phyloP scores from a whole-genome alignment of 2,797 vertebrate genomes.

The Geotria australis region DNA sequence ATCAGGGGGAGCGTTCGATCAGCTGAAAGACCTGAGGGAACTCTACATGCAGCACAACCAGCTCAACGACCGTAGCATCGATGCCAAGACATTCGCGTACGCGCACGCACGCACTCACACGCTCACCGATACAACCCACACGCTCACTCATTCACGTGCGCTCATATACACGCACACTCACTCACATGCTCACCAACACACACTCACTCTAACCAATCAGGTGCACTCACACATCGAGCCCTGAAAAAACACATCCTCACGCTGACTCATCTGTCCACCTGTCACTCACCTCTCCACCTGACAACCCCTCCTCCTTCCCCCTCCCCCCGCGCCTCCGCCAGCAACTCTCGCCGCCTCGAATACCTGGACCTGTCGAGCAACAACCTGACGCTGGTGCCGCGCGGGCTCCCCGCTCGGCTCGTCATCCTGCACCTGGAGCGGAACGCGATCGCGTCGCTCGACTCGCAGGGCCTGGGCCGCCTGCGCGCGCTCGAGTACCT shows the following conservation, averaged over 20 bases:
- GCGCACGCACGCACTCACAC: constrained; percentile 1
- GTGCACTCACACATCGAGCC: no score
- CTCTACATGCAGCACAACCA: constrained; percentile 79
- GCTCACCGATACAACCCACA: not conserved
- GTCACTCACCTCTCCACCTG: no score
- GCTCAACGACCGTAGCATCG: constrained; percentile 55
- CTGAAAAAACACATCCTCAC: no score
- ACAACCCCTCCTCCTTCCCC: no score
- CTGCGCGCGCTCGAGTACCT: constrained; percentile 69
- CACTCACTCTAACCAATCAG: not conserved
- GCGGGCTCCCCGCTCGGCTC: constrained; percentile 51
- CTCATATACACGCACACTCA: not conserved
- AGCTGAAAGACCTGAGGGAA: constrained; percentile 40
- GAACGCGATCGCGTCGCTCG: constrained; percentile 46
- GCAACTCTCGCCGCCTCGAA: constrained; percentile 47
- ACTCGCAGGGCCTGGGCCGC: constrained; percentile 31
- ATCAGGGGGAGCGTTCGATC: constrained; percentile 43
- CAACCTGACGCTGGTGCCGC: constrained; percentile 52
- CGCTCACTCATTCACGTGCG: not conserved
- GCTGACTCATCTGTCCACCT: no score
- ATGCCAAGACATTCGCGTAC: constrained; percentile 79
- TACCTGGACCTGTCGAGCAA: constrained; percentile 88
- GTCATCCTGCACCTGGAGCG: constrained; percentile 79
- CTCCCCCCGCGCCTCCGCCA: not conserved
- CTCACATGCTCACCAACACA: not conserved